A percentile compares a stretch with the other conserved stretches of the same genome.
phyloP scores from a whole-genome alignment of 2,888 invertebrate genomes.

The Chrysodeixis includens region DNA sequence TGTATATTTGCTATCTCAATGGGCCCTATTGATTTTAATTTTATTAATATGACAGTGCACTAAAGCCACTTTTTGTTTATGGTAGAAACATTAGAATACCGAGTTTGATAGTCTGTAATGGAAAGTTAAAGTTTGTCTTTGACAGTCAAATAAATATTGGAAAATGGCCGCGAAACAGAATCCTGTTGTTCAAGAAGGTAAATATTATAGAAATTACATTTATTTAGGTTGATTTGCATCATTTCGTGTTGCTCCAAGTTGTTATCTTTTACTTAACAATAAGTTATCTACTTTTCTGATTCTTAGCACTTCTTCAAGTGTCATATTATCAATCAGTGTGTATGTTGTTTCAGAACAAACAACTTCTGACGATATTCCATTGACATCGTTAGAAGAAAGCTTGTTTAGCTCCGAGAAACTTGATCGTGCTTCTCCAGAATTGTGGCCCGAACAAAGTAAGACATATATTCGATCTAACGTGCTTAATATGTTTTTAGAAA shows the following conservation, averaged over 20 bases:
- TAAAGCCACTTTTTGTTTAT: no score
- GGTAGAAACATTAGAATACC: neutral
- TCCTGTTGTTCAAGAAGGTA: constrained; percentile 90
- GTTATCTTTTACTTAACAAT: neutral
- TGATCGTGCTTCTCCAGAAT: constrained; percentile 97
- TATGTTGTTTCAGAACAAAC: constrained; percentile 77
- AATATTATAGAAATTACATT: constrained; percentile 47
- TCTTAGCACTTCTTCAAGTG: neutral
- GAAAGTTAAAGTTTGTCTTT: constrained; percentile 23
- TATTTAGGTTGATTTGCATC: neutral
- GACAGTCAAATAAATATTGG: constrained; percentile 71
- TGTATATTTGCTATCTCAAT: no score
- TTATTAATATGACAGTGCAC: no score
- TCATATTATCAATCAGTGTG: neutral
- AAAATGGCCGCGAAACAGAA: constrained; percentile 92
- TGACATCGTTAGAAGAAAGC: constrained; percentile 91
- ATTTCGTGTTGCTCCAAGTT: constrained; percentile 3
- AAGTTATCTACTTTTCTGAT: neutral
- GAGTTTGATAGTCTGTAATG: constrained; percentile 17
- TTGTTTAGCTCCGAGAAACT: constrained; percentile 96
- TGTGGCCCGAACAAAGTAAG: constrained; percentile 99
- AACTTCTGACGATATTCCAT: constrained; percentile 85
- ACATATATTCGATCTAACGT: constrained; percentile 39
- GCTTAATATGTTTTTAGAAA: neutral
- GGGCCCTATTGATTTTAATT: no score